Evolutionary conservation across 2,888 invertebrate species (phyloP).

Genomic region (Agapetus fuscipes): DNA sequence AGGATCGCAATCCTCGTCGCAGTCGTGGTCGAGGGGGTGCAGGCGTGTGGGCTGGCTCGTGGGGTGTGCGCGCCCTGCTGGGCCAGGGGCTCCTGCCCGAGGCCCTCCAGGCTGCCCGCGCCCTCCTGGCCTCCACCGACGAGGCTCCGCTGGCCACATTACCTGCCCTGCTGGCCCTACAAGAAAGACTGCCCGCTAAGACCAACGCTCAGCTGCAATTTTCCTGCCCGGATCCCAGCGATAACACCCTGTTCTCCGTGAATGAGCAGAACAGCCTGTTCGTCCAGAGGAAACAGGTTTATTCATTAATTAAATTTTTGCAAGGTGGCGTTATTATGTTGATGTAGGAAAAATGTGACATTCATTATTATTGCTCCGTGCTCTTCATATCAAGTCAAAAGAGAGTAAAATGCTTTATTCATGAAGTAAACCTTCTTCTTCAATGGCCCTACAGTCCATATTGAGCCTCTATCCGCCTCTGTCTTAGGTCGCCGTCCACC

Average conservation of each 20-base stretch:
- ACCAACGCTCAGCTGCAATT: slow-evolving; percentile 12
- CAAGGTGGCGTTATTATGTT: too few relatives aligned
- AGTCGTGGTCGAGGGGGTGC: slow-evolving; percentile 31
- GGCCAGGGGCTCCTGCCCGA: slow-evolving; percentile 32
- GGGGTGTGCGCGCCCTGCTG: slow-evolving; percentile 66
- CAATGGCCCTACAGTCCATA: too few relatives aligned
- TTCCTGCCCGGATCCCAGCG: slow-evolving; percentile 9
- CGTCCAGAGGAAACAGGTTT: slow-evolving; percentile 16
- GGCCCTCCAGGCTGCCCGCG: slow-evolving; percentile 34
- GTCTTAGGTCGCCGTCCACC: too few relatives aligned
- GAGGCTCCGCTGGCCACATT: slow-evolving; percentile 8
- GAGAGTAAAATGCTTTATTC: too few relatives aligned
- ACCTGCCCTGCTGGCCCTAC: slow-evolving; percentile 10
- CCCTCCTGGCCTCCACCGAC: slow-evolving; percentile 25
- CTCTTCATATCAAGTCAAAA: too few relatives aligned
- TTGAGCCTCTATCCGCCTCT: too few relatives aligned
- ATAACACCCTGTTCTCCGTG: slow-evolving; percentile 9
- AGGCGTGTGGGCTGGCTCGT: slow-evolving; percentile 77
- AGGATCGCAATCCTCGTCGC: slow-evolving; percentile 39
- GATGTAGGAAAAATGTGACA: too few relatives aligned
- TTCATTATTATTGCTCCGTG: too few relatives aligned
- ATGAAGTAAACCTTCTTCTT: too few relatives aligned
- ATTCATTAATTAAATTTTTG: slow-evolving; percentile 43
- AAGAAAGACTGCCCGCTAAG: slow-evolving; percentile 3
- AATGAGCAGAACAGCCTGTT: slow-evolving; percentile 15